Base-by-base conservation (phyloP, 2,113 vertebrate genomes). In the Agapornis roseicollis region DNA sequence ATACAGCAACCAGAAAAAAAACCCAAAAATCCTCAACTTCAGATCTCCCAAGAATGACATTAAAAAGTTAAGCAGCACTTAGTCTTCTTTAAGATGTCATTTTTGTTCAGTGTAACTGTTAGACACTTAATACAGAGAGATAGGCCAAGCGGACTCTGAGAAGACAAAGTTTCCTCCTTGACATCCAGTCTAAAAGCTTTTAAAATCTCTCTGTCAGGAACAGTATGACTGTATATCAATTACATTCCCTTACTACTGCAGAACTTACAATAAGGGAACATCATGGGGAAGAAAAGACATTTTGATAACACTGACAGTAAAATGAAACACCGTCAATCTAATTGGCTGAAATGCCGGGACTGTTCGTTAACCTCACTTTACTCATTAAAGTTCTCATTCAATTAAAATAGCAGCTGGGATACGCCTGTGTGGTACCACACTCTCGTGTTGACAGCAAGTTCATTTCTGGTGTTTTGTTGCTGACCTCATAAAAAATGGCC, bases 31-130 rank as follows among this genome's bases (percentile, higher is more conserved):
- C 9, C 16, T 94, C 55, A 93, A 94, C 86, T 95, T 83, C 92
- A 94, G 88, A 81, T 90, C 93, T 96, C 92, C 83, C 90, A 96
- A 95, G 89, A 98, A 97, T 96, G 96, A 89, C 96, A 97, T 96
- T 97, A 97, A 97, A 97, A 98, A 97, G 93, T 98, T 98, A 97
- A 98, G 94, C 96, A 96, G 96, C 94, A 96, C 95, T 98, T 97
- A 97, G 93, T 97, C 96, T 98, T 97, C 97, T 97, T 98, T 97
- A 97, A 97, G 95, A 96, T 97, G 98, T 97, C 98, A 98, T 95
- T 96, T 94, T 94, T 94, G 85, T 68, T 98, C 97, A 97, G 78
- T 46, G 33, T 96, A 97, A 98, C 97, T 87, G 92, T 95, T 94
- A 81, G 95, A 97, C 4, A 17, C 94, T 92, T 98, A 98, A 98